Conservation (phyloP, 1,140 invertebrate genomes). For the Lysiphlebus fabarum region DNA sequence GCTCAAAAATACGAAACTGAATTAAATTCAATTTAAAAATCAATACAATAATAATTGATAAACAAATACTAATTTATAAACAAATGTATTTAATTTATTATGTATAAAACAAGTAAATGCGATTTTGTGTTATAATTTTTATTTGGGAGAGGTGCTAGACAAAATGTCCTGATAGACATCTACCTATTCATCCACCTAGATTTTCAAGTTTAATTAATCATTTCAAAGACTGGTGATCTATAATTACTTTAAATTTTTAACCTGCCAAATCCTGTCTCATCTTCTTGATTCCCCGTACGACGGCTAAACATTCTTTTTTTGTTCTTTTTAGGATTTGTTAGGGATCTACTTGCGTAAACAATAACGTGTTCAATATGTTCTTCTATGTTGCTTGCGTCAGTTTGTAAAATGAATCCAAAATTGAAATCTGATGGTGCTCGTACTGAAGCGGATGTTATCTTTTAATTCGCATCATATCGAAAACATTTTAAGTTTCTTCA, state of each 20-base stretch:
- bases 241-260: constrained; percentile 47
- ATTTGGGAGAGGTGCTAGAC: too few relatives aligned
- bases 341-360: constrained; percentile 41
- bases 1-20: too few relatives aligned
- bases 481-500: constrained; percentile 14
- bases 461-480: not conserved
- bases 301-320: constrained; percentile 53
- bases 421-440: constrained; percentile 33
- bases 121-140: too few relatives aligned
- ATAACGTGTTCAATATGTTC: constrained; percentile 37
- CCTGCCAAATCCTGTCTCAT: constrained; percentile 48
- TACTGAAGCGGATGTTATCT: not conserved
- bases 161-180: too few relatives aligned
- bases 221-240: constrained; percentile 50
- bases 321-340: constrained; percentile 45
- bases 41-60: too few relatives aligned
- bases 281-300: constrained; percentile 48
- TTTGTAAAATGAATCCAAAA: constrained; percentile 33
- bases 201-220: constrained; percentile 50
- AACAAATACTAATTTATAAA: too few relatives aligned
- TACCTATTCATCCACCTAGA: constrained; percentile 41
- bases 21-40: too few relatives aligned
- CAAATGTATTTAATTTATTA: too few relatives aligned
- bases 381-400: constrained; percentile 33
- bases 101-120: too few relatives aligned